Percentiles rank a stretch among this genome's conserved stretches.
These are phyloP conservation scores for Pseudorectes ferrugineus DNA, from an alignment of 2,113 vertebrate genomes.

Conservation along the genomic window DNA sequence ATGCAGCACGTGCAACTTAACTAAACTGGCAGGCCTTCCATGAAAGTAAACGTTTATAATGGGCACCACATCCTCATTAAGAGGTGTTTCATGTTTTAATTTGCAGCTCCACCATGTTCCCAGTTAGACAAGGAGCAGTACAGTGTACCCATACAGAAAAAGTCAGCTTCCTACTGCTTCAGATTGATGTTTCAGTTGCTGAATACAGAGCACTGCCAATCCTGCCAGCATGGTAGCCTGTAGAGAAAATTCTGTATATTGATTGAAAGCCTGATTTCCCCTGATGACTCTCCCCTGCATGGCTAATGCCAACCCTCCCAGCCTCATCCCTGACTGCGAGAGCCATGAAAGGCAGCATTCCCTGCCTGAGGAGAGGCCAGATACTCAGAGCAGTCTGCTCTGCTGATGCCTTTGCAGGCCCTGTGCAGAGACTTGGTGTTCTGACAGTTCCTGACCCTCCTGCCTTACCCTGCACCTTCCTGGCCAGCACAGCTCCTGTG, in stretches of 20 bases:
- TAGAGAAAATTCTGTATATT: not conserved
- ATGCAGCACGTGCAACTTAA: not conserved
- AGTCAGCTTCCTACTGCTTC: not conserved
- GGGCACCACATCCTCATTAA: not conserved
- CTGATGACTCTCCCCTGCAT: not conserved
- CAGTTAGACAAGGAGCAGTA: not conserved
- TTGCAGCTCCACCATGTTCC: rapidly evolving
- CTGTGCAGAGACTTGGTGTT: not conserved
- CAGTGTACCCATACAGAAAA: not conserved
- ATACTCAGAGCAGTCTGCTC: not conserved
- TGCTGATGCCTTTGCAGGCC: not conserved
- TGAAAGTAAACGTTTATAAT: not conserved
- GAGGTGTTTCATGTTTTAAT: not conserved
- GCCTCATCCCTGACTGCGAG: not conserved
- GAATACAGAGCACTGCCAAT: not conserved
- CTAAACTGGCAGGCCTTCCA: not conserved
- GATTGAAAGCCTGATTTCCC: not conserved
- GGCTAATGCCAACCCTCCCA: not conserved
- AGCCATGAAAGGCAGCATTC: not conserved
- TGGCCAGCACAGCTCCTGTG: not conserved
- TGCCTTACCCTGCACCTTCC: not conserved
- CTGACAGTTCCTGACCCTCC: not conserved
- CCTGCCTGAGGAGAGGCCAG: conserved; percentile 12
- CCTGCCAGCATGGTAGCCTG: not conserved
- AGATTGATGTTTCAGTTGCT: not conserved